Evolutionary conservation across 1,140 invertebrate genomes (phyloP), one percentile per base, ranked within the genome.

Genomic region (Eupristina koningsbergeri): DNA sequence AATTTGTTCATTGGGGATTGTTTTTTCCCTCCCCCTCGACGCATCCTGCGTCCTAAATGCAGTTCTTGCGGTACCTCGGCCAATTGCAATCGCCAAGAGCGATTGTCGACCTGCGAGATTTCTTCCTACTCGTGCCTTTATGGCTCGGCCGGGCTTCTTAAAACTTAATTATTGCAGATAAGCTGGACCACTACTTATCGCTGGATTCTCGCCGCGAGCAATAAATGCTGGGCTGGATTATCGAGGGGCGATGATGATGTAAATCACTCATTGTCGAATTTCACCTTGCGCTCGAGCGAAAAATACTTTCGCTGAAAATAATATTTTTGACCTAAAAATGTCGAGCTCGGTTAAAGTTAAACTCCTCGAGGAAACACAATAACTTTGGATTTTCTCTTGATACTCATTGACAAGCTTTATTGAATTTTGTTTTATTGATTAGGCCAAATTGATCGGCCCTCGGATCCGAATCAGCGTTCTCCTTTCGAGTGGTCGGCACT

Each of bases 151-250:
- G 63, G 61, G 29, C 71, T 81, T 63, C 58, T 58, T 74, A 75
- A 83, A 64, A n/a, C 58, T 71, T 80, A 80, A 80, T 80, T 80
- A 67, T 80, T 53, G 34, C 41, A 22, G 64, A 69, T 80, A 69
- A 78, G 76, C 58, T 26, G 22, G 34, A 19, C 39, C 34, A 47
- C 0, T n/a, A 5, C 34, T n/a, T n/a, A n/a, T n/a, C 11, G 36
- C 39, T 9, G 61, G 61, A 67, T 58, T 58, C 69, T 80, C 45
- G 64, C 79, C 79, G 31, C 7, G 41, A 77, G 74, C 45, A 0
- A 29, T 69, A 53, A 83, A 77, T 31, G 36, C 17, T 69, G 11
- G n/a, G 19, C 45, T 9, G 29, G 29, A 50, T 80, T 69, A 45
- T 80, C 50, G 64, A 26, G 39, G n/a, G 26, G 39, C 11, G 41